Conservation (phyloP, 2,888 invertebrate genomes). For the Chymomyza caudatula region DNA sequence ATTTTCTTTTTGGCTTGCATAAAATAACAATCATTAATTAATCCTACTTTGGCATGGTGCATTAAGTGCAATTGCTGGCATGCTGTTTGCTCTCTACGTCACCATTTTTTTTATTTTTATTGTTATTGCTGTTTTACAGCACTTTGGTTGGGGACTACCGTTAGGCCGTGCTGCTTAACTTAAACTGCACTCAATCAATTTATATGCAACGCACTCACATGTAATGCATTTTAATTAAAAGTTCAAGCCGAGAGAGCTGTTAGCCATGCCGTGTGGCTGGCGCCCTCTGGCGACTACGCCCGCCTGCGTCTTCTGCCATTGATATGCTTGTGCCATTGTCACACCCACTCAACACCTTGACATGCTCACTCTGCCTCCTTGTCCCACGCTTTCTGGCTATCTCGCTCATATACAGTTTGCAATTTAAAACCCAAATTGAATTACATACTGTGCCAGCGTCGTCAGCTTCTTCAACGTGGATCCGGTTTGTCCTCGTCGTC, state of each 20-base stretch:
- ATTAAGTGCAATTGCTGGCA: neutral
- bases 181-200: constrained; percentile 66
- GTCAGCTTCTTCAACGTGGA: constrained; percentile 5
- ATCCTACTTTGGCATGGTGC: constrained; percentile 31
- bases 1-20: constrained; percentile 5
- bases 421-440: constrained; percentile 64
- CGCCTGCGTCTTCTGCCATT: neutral
- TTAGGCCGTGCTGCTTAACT: constrained; percentile 35
- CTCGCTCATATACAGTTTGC: constrained; percentile 48
- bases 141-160: neutral
- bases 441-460: constrained; percentile 39
- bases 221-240: constrained; percentile 68
- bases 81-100: neutral
- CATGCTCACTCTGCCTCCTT: neutral
- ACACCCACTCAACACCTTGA: neutral
- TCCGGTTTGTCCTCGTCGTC: constrained; percentile 13
- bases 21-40: constrained; percentile 56
- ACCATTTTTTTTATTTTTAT: neutral
- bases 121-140: neutral
- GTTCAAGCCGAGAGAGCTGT: constrained; percentile 1
- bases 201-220: constrained; percentile 42
- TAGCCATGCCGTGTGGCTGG: constrained; percentile 9
- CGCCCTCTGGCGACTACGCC: neutral
- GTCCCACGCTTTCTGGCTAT: constrained; percentile 30
- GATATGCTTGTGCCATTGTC: neutral